Conservation (phyloP, 2,888 invertebrate genomes). For the Linhomoeus sp. region DNA sequence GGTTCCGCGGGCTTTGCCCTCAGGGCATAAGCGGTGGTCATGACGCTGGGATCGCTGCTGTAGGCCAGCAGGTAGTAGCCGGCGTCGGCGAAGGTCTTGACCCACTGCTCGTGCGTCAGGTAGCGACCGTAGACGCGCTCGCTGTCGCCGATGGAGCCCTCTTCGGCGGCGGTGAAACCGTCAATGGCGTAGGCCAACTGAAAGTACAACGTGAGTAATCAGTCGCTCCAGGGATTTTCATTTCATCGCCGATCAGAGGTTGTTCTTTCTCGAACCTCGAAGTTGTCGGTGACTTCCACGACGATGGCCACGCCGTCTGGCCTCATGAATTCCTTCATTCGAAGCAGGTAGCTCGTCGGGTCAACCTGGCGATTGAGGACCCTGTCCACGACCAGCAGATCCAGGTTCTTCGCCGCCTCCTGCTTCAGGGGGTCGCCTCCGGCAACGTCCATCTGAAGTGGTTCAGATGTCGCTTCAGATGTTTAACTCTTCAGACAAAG, state of each 20-base stretch:
- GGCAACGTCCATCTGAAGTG: slow-evolving; percentile 8
- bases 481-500: too few relatives aligned
- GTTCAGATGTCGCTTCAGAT: too few relatives aligned
- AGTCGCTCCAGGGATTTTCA: too few relatives aligned
- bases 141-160: slow-evolving; percentile 10
- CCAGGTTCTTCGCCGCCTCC: slow-evolving; percentile 19
- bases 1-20: slow-evolving; percentile 12
- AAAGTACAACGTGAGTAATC: slow-evolving; percentile 7
- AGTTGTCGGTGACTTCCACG: slow-evolving; percentile 29
- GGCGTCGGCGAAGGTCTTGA: slow-evolving; percentile 15
- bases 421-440: slow-evolving; percentile 11
- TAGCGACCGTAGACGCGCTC: slow-evolving; percentile 4
- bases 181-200: slow-evolving; percentile 18
- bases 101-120: slow-evolving; percentile 12
- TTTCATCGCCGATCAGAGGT: too few relatives aligned
- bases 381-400: slow-evolving; percentile 21
- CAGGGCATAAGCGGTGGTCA: slow-evolving; percentile 18
- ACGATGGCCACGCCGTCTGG: slow-evolving; percentile 32
- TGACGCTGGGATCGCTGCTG: slow-evolving; percentile 5
- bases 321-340: slow-evolving; percentile 15
- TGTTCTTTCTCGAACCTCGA: slow-evolving; percentile 9
- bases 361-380: slow-evolving; percentile 19
- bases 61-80: slow-evolving; percentile 10
- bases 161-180: slow-evolving; percentile 13
- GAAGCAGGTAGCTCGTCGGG: slow-evolving; percentile 15